Evolutionary conservation across 2,797 vertebrate genomes (phyloP).

Genomic region (Lophius americanus): DNA sequence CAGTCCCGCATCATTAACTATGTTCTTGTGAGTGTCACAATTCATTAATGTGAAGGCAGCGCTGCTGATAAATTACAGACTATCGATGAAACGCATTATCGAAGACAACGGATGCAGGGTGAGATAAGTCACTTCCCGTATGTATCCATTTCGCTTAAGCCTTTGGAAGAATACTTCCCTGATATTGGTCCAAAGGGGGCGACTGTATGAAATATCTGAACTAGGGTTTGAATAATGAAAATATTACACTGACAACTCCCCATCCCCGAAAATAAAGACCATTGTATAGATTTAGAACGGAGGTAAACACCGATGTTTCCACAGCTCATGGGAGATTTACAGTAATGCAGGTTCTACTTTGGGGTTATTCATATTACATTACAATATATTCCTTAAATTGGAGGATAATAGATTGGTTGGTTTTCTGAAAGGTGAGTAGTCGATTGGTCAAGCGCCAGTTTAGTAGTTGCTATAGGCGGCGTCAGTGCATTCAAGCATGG

Average conservation of each 20-base stretch:
- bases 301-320: not conserved
- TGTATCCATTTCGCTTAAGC: too few species aligned
- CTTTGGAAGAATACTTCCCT: not conserved
- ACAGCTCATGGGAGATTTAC: too few species aligned
- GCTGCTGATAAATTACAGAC: not conserved
- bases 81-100: not conserved
- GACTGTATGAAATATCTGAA: not conserved
- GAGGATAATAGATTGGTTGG: too few species aligned
- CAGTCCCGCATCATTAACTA: too few species aligned
- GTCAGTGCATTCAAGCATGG: not conserved
- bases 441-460: too few species aligned
- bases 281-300: not conserved
- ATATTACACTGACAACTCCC: not conserved
- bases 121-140: slow-evolving; percentile 5
- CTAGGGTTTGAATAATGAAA: not conserved
- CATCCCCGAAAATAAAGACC: not conserved
- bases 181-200: not conserved
- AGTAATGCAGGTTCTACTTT: too few species aligned
- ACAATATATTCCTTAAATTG: too few species aligned
- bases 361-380: too few species aligned
- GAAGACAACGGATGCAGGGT: slow-evolving; percentile 5
- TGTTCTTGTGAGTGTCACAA: too few species aligned
- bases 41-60: slow-evolving; percentile 20
- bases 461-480: not conserved
- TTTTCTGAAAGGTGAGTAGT: not conserved